These are phyloP conservation scores for Caenorhabditis sp. DNA, from an alignment of 2,888 invertebrate genomes.

Conservation along the genomic window DNA sequence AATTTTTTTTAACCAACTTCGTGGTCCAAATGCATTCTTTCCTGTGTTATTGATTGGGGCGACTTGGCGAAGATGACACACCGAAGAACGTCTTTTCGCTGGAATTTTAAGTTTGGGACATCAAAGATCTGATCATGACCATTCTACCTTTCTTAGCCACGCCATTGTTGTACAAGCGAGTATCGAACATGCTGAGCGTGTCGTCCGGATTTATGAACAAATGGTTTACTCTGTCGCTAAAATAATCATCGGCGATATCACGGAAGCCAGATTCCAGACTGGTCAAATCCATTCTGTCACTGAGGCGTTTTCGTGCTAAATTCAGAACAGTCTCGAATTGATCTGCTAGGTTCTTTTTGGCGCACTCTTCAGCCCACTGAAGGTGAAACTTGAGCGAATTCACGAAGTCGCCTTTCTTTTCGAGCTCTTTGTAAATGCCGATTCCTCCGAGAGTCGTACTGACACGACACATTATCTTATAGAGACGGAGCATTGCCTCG, in stretches of 20 bases:
- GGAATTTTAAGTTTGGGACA: neutral
- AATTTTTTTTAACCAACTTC: conserved; percentile 11
- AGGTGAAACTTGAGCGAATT: conserved; percentile 59
- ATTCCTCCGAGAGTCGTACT: conserved; percentile 57
- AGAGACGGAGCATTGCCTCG: conserved; percentile 44
- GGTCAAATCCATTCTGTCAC: neutral
- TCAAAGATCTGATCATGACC: neutral
- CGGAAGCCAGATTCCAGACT: conserved; percentile 42
- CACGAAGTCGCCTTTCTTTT: conserved; percentile 56
- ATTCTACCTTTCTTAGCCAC: neutral
- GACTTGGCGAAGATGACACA: conserved; percentile 18
- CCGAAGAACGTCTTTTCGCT: conserved; percentile 40
- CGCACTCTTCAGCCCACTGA: conserved; percentile 61
- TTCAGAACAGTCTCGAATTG: conserved; percentile 33
- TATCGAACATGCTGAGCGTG: conserved; percentile 32
- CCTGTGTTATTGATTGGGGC: conserved; percentile 9
- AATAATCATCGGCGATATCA: conserved; percentile 49
- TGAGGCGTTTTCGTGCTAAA: conserved; percentile 18
- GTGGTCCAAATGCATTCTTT: conserved; percentile 28
- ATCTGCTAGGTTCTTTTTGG: conserved; percentile 26
- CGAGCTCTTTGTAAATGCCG: conserved; percentile 63
- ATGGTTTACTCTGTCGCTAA: conserved; percentile 10
- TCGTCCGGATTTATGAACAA: conserved; percentile 42
- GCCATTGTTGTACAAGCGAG: neutral
- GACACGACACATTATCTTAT: conserved; percentile 59